Base-by-base conservation (phyloP, 2,113 vertebrate species). In the Ahaetulla prasina region DNA sequence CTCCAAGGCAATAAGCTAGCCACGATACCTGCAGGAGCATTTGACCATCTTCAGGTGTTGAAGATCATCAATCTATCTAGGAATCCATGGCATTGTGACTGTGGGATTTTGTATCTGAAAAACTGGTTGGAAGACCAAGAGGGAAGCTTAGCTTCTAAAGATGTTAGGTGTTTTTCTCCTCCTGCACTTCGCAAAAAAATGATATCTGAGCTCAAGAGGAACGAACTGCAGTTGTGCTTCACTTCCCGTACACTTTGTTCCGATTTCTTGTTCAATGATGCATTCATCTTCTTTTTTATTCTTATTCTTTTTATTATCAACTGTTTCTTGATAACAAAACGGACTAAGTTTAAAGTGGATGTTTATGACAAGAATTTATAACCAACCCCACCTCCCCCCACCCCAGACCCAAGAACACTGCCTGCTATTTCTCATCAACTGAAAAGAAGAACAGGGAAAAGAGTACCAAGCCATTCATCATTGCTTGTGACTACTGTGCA, bases 61-160 rank as follows among this genome's bases (percentile, higher is more conserved):
- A 95, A 93, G 74, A 95, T 94, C 88, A 93, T 97, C 45, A 96
- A 96, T 3, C 95, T 98, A 14, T 96, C 97, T 3, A 95, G 93
- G n/a, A 98, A 98, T 92, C 97, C 97, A 4, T 97, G 98, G 95
- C 97, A 97, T 94, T 98, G 98, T 35, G 97, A 97, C 94, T 98
- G 98, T 89, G 74, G 93, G 16, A 98, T 98, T 91, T 92, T 95
- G 6, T 98, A 98, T 93, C 92, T 98, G 84, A 97, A 96, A 90
- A 95, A 91, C 93, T 98, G 98, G 98, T 92, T 98, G 57, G 94
- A 94, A 25, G 94, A 96, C 85, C 97, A 94, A 92, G 97, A 97
- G 50, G 95, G n/a, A 0, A 27, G 94, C 4, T 93, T 93, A 5
- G 47, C 92, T 1, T 90, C 22, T 43, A 91, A 90, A 20, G 85